phyloP scores from a whole-genome alignment of 2,888 invertebrate genomes.

The Galerucella pusilla region DNA sequence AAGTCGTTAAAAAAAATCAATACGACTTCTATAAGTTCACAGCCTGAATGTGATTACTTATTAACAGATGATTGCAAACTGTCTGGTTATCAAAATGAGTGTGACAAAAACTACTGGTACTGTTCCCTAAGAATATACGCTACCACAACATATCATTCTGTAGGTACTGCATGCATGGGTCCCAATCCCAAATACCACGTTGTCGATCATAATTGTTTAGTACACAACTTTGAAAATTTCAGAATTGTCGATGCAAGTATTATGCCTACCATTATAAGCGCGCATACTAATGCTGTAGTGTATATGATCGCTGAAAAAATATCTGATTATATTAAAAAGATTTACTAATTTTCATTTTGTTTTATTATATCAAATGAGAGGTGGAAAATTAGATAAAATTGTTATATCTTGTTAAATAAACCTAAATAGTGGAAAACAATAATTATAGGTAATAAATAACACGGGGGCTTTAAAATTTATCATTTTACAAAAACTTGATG shows the following conservation, averaged over 20 bases:
- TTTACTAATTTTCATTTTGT: no score
- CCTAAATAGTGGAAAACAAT: no score
- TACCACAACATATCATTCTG: constrained; percentile 65
- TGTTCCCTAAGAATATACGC: constrained; percentile 65
- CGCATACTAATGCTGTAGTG: constrained; percentile 67
- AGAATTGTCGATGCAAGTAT: constrained; percentile 69
- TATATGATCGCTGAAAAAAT: constrained; percentile 70
- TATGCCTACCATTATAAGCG: constrained; percentile 67
- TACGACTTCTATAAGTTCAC: constrained; percentile 64
- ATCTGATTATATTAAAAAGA: constrained; percentile 30
- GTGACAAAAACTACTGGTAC: constrained; percentile 65
- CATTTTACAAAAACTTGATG: no score
- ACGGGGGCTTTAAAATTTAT: no score
- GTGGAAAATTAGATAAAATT: no score
- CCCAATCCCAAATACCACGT: constrained; percentile 66
- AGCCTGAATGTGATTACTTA: constrained; percentile 53
- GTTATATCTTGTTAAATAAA: no score
- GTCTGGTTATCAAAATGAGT: constrained; percentile 59
- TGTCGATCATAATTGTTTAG: constrained; percentile 67
- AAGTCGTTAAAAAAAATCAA: constrained; percentile 71
- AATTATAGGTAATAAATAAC: no score
- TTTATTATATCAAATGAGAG: no score
- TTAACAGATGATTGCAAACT: not conserved
- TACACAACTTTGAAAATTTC: constrained; percentile 66
- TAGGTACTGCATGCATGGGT: constrained; percentile 69